Evolutionary conservation across 1,140 invertebrate species (phyloP), one percentile per base, ranked within the genome.

Genomic region (Hylaeus anthracinus): DNA sequence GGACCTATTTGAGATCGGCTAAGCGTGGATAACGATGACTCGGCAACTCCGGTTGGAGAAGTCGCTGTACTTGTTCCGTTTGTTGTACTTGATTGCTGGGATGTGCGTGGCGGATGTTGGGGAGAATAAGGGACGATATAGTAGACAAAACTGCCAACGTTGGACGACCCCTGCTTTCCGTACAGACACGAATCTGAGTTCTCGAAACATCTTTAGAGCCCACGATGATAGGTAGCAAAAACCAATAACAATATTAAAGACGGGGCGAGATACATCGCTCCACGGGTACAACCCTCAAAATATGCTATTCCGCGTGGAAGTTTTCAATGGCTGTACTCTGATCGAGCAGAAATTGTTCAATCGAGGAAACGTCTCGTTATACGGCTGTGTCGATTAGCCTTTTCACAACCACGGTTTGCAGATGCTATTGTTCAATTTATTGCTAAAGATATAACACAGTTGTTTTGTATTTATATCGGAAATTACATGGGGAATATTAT

Each of bases 111-210:
- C 26, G 26, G 26, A 26, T 26, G 26, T 26, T 26, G 26, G 26
- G 26, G 26, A 26, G 26, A 45, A 45, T 45, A 45, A 5, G 26
- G 26, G 39, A 66, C 37, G 56, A 53, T 45, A 45, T 51, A 64
- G 66, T 39, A 66, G 61, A 82, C 71, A 84, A 87, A 88, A 88
- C 85, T 88, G 86, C 82, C 85, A 84, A 79, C 26, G 79, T 88
- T 85, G 82, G 82, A 82, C 74, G 64, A 75, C 79, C 85, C 78
- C 86, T 86, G 85, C 75, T 82, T 87, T 86, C 77, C 82, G 86
- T 86, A 82, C 78, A 86, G 79, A 79, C 70, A 66, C 67, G 77
- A 78, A 84, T 70, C 66, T 65, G 83, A 81, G 65, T 82, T 82
- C 66, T 79, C 72, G 12, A 43, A 76, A 60, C 53, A 67, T 81